Base-by-base conservation (phyloP, 2,888 invertebrate genomes). In the Sabellastarte sp. region DNA sequence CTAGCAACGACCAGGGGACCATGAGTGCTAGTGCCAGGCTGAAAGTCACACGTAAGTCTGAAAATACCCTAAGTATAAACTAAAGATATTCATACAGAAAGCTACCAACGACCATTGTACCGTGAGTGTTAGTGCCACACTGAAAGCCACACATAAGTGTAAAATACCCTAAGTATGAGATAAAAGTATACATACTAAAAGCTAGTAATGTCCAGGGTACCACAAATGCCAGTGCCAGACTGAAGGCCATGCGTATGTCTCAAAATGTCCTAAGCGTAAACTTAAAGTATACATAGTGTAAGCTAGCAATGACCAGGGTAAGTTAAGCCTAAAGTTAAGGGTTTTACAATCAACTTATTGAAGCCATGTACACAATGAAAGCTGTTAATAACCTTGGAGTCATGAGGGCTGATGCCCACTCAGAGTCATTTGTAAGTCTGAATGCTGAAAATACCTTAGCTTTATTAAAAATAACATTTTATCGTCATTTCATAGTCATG, bases 71-170 rank as follows among this genome's bases (percentile, higher is more conserved):
- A n/a, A n/a, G n/a, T n/a, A n/a, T n/a, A n/a, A n/a, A n/a, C n/a
- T n/a, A n/a, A n/a, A n/a, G n/a, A n/a, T n/a, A n/a, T n/a, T n/a
- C n/a, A n/a, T 20, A 20, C 77, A 76, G 41, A 75, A 76, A 55
- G 82, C 81, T 50, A 76, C 74, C 61, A 83, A 82, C 65, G 76
- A 80, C 24, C 77, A 77, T 26, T 82, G 83, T 32, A 76, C 79
- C 58, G 71, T 76, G 20, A 74, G 77, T 3, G 79, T 81, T 59
- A 80, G 76, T 65, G 79, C 75, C 32, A 72, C 81, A 60, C 77
- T 83, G 52, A 81, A 78, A 69, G 77, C 82, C 61, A 74, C 74
- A 60, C 76, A 82, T 83, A 73, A 76, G 79, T 77, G n/a, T n/a
- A n/a, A n/a, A n/a, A n/a, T n/a, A n/a, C n/a, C n/a, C 67, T 57